Conservation (phyloP, 2,797 vertebrate species). For the Danio jaintianensis region DNA sequence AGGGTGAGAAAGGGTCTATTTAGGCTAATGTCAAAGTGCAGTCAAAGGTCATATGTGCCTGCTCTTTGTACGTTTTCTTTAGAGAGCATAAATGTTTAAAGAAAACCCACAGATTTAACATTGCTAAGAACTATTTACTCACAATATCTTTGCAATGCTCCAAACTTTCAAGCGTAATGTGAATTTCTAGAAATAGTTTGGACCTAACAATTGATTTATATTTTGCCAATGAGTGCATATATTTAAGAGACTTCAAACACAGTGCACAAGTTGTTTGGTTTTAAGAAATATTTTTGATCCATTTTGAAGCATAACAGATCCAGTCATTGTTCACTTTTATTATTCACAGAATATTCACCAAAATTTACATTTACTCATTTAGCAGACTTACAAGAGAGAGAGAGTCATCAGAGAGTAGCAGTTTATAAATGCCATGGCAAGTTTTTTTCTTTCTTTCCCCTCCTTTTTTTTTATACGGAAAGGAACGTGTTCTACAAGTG, state of each 20-base stretch:
- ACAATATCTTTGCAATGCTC: not conserved
- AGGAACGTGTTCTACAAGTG: no score
- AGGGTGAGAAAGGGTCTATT: conserved; percentile 44
- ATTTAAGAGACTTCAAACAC: not conserved
- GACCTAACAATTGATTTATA: not conserved
- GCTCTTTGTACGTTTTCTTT: conserved; percentile 35
- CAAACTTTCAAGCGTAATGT: not conserved
- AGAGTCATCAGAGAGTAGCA: no score
- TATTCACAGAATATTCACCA: not conserved
- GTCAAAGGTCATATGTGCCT: conserved; percentile 51
- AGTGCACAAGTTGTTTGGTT: not conserved
- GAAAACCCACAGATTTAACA: not conserved
- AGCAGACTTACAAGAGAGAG: no score
- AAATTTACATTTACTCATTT: not conserved
- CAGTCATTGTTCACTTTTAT: not conserved
- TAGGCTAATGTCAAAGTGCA: conserved; percentile 58
- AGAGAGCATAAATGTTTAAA: conserved; percentile 30
- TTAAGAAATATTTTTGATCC: not conserved
- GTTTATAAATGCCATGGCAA: no score
- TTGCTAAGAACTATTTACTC: not conserved
- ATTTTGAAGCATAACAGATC: not conserved
- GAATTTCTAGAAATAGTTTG: no score
- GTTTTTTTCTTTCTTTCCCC: no score
- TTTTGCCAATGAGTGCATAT: not conserved
- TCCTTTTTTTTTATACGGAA: no score